These are phyloP conservation scores for Cynoglossus semilaevis DNA, from an alignment of 2,113 vertebrate genomes.

Conservation along the genomic window DNA sequence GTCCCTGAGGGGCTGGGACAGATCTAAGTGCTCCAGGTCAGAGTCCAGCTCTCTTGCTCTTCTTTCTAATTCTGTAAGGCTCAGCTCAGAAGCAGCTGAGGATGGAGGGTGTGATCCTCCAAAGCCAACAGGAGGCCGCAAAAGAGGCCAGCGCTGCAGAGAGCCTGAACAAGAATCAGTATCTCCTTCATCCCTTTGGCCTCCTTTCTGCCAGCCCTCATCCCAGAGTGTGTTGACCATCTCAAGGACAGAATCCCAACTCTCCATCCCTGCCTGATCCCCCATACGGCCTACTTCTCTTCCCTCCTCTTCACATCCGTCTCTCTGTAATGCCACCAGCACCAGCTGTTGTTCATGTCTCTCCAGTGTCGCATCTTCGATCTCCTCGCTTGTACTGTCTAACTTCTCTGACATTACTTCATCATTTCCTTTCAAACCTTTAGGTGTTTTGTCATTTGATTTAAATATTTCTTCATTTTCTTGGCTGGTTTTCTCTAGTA, in stretches of 20 bases:
- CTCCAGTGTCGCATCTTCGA: constrained; percentile 16
- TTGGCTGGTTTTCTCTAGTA: constrained; percentile 32
- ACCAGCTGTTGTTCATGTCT: constrained; percentile 16
- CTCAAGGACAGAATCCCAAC: constrained; percentile 75
- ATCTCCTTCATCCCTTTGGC: constrained; percentile 48
- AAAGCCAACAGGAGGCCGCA: constrained; percentile 75
- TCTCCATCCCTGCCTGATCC: constrained; percentile 44
- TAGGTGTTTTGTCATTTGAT: constrained; percentile 26
- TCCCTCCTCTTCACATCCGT: constrained; percentile 37
- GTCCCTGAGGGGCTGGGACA: constrained; percentile 56
- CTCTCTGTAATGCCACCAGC: constrained; percentile 35
- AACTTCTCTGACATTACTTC: constrained; percentile 4
- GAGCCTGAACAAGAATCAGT: constrained; percentile 69
- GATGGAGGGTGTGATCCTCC: constrained; percentile 79
- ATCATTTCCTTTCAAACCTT: constrained; percentile 15
- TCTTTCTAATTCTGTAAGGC: constrained; percentile 73
- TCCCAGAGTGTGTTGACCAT: constrained; percentile 80
- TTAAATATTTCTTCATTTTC: constrained; percentile 30
- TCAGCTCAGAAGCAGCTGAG: constrained; percentile 74
- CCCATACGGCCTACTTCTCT: constrained; percentile 13
- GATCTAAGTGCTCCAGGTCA: constrained; percentile 65
- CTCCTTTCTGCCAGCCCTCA: constrained; percentile 60
- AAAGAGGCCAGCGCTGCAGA: constrained; percentile 75
- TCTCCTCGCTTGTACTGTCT: constrained; percentile 4
- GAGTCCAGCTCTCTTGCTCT: constrained; percentile 71